phyloP scores from a whole-genome alignment of 2,797 vertebrate species.

The Decapterus maruadsi region DNA sequence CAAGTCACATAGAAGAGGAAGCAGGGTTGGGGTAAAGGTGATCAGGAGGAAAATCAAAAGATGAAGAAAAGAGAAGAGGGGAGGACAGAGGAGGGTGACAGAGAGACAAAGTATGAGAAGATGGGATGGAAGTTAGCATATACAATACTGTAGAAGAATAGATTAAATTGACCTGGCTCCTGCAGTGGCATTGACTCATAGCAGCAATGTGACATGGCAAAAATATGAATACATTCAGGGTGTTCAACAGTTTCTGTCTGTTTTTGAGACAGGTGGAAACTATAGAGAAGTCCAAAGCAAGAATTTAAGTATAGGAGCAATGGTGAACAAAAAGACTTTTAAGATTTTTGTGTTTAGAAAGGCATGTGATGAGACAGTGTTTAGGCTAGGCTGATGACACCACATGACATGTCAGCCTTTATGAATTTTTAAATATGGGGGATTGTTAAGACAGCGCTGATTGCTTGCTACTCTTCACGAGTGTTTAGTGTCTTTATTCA shows the following conservation, averaged over 20 bases:
- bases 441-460: background rate
- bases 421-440: background rate
- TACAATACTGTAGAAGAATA: constrained; percentile 32
- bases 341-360: too few species aligned
- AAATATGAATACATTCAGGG: constrained; percentile 10
- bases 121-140: constrained; percentile 12
- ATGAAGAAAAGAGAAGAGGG: constrained; percentile 20
- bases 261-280: background rate
- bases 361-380: background rate
- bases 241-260: background rate
- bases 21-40: background rate
- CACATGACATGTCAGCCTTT: background rate
- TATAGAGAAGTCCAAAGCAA: background rate
- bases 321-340: background rate
- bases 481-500: background rate
- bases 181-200: constrained; percentile 14
- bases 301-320: background rate
- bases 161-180: constrained; percentile 35
- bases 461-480: background rate
- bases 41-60: constrained; percentile 42
- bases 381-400: background rate
- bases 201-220: constrained; percentile 15
- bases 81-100: constrained; percentile 17
- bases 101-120: constrained; percentile 13
- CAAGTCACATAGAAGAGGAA: constrained; percentile 3